These are phyloP conservation scores for Petrocephalus microphthalmus DNA, from an alignment of 2,113 vertebrate genomes.

Conservation along the genomic window DNA sequence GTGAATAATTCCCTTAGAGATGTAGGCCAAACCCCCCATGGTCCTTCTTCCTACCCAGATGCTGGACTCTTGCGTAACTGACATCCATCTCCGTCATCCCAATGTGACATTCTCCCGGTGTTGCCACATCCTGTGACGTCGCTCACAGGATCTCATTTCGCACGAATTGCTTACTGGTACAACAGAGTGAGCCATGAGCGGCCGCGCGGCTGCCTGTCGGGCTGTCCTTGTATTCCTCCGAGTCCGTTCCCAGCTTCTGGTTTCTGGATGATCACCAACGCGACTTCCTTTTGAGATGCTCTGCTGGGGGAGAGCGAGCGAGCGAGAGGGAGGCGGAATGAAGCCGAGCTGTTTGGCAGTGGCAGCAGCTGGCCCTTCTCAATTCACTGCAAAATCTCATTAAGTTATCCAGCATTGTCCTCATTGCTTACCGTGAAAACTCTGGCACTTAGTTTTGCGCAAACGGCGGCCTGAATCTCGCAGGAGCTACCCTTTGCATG, in stretches of 20 bases:
- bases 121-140: not conserved
- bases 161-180: not conserved
- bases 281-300: not conserved
- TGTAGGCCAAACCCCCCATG: not conserved
- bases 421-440: conserved; percentile 17
- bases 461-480: conserved; percentile 28
- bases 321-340: no score
- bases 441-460: conserved; percentile 18
- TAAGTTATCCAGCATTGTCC: conserved; percentile 32
- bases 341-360: not conserved
- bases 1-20: not conserved
- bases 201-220: not conserved
- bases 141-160: not conserved
- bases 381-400: conserved; percentile 39
- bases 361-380: conserved; percentile 27
- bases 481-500: conserved; percentile 2
- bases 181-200: not conserved
- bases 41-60: not conserved
- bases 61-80: not conserved
- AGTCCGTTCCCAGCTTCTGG: not conserved
- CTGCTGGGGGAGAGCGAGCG: not conserved
- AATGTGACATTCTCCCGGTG: not conserved
- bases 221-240: not conserved
- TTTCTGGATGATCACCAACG: not conserved
- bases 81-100: not conserved